Conservation (phyloP, 2,113 vertebrate genomes). For the Nyctereutes procyonoides region DNA sequence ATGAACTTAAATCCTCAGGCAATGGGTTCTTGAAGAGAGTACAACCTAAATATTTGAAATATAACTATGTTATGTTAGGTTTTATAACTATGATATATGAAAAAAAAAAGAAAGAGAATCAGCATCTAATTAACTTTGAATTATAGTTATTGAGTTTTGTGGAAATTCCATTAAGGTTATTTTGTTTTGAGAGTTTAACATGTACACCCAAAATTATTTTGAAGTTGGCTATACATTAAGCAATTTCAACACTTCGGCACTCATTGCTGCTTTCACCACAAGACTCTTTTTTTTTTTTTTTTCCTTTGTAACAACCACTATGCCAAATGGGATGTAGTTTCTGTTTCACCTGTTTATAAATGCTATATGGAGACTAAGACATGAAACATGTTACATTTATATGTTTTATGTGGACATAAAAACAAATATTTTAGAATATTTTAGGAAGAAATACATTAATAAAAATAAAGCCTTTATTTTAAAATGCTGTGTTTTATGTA, state of each 20-base stretch:
- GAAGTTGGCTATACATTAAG: not conserved
- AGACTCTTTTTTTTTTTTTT: not conserved
- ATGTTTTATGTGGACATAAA: not conserved
- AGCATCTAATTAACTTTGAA: slow-evolving; percentile 65
- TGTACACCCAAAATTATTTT: not conserved
- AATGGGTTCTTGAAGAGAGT: slow-evolving; percentile 76
- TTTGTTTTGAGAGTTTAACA: slow-evolving; percentile 52
- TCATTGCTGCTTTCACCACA: not conserved
- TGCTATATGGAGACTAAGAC: not conserved
- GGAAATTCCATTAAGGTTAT: slow-evolving; percentile 5
- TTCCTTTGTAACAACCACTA: not conserved
- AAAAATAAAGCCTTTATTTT: not conserved
- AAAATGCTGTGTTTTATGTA: not conserved
- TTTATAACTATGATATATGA: slow-evolving; percentile 33
- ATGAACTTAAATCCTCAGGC: slow-evolving; percentile 86
- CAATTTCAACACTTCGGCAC: not conserved
- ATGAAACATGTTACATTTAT: not conserved
- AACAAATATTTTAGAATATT: not conserved
- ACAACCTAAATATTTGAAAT: slow-evolving; percentile 78
- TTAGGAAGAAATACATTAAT: not conserved
- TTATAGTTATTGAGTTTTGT: slow-evolving; percentile 31
- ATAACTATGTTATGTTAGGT: slow-evolving; percentile 57
- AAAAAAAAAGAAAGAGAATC: slow-evolving; percentile 60
- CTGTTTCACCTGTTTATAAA: not conserved
- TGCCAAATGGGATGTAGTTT: not conserved